phyloP scores from a whole-genome alignment of 2,797 vertebrate species.

The Lepidocolaptes lacrymiger region DNA sequence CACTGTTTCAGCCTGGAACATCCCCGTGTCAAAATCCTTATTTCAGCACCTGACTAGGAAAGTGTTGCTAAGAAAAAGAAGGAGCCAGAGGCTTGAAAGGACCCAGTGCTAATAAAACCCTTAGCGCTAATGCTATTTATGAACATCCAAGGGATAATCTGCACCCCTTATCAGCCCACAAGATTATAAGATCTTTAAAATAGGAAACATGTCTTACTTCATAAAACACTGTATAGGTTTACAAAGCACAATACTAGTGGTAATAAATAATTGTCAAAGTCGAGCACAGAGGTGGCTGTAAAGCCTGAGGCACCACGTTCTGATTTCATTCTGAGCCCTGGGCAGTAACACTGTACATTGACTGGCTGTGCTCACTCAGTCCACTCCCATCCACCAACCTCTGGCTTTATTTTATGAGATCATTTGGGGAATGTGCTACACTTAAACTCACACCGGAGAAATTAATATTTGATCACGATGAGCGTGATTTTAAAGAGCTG shows the following conservation, averaged over 20 bases:
- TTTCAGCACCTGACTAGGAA: background rate
- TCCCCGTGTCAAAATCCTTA: background rate
- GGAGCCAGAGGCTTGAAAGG: background rate
- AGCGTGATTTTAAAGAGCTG: background rate
- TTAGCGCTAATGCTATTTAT: conserved; percentile 52
- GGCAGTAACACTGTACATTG: background rate
- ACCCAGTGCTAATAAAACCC: conserved; percentile 14
- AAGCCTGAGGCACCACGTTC: background rate
- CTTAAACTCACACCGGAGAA: background rate
- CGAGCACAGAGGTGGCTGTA: background rate
- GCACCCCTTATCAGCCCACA: conserved; percentile 30
- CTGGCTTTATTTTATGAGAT: background rate
- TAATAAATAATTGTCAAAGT: conserved; percentile 15
- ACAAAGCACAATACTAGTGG: background rate
- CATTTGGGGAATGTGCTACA: background rate
- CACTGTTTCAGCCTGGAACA: background rate
- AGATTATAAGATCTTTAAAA: conserved; percentile 49
- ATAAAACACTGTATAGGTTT: conserved; percentile 13
- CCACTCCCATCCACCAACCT: background rate
- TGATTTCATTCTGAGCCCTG: background rate
- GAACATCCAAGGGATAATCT: conserved; percentile 50
- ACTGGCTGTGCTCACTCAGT: background rate
- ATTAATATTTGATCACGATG: background rate
- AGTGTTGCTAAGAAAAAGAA: background rate
- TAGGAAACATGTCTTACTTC: conserved; percentile 20